Evolutionary conservation across 2,888 invertebrate species (phyloP), one percentile per base, ranked within the genome.

Genomic region (Hedya salicella): DNA sequence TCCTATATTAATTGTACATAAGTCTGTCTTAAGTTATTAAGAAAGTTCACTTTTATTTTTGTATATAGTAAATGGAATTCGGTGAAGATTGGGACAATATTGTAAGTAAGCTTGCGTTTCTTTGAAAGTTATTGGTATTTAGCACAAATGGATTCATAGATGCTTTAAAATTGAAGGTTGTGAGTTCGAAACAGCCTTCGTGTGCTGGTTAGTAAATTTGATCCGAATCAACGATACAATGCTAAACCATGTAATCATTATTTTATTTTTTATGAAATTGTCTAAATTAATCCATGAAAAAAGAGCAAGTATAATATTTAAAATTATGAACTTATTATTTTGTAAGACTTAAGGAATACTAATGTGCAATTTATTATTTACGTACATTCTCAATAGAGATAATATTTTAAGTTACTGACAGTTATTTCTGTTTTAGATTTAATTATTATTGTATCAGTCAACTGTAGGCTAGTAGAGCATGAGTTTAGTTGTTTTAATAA

Each of bases 131-230:
- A 68, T 75, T 73, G 25, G 25, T 25, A n/a, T n/a, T n/a, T n/a
- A 25, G 6, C 25, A 25, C 25, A 25, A 25, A 25, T 78, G 68
- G 75, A 76, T 76, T 72, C 71, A 73, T 71, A 72, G 73, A 36
- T 36, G 80, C 81, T 83, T 84, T 82, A 84, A 82, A 73, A 78
- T 72, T 70, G 70, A 77, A 73, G 88, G 88, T 88, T 89, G 88
- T 88, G 89, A 89, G 77, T 36, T 36, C 9, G 36, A 25, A 6
- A 25, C 75, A 78, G 42, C 14, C 16, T 16, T 42, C 42, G 14
- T 42, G 6, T 25, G 25, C n/a, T n/a, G n/a, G n/a, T 25, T 6
- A 42, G 14, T 16, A 14, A 16, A 16, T 36, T 32, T 14, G 5
- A 21, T 42, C 17, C 8, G 4, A 46, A 17, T 46, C 8, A 19